Base-by-base conservation (phyloP, 2,113 vertebrate species). In the Ranitomeya variabilis region DNA sequence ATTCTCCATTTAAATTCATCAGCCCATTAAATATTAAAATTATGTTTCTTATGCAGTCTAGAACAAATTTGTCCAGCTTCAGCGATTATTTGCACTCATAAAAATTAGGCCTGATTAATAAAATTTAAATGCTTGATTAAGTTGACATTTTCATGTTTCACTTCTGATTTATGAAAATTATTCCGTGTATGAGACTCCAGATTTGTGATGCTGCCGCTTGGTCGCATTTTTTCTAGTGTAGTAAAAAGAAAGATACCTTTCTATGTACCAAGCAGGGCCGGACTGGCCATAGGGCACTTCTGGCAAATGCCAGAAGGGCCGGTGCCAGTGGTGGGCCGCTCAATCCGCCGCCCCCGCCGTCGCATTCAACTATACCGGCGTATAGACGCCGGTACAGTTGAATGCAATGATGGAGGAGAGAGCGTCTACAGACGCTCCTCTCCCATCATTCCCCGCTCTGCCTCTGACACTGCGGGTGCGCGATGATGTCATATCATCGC, bases 111-210 rank as follows among this genome's bases (percentile, higher is more conserved):
- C 94, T 95, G 91, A 94, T 95, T 94, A 96, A 96, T 96, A 95
- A 95, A 95, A 95, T 95, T 94, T 94, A 93, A 94, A 95, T 93
- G 94, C 93, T 95, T 95, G 92, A 95, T 95, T 95, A 95, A 93
- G 91, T 92, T 96, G 95, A 94, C 93, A 95, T 95, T 94, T 95
- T 94, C 92, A 94, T 94, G 93, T 94, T 94, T 93, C 90, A 93
- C 92, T 94, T 93, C 92, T 93, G 94, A 96, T 93, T 96, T 96
- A 96, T 96, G 96, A 94, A 94, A 96, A 95, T 94, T 79, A 94
- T 94, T 92, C 92, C 91, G 91, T 92, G 31, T 91, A 87, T 92
- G 71, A 91, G 88, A 84, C 88, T 81, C 88, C 26, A 77, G 45
- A 83, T 83, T 89, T 67, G 21, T 52, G 69, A 85, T 23, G 80